Conservation (phyloP, 2,888 invertebrate species). For the Prosopocoilus inquinatus region DNA sequence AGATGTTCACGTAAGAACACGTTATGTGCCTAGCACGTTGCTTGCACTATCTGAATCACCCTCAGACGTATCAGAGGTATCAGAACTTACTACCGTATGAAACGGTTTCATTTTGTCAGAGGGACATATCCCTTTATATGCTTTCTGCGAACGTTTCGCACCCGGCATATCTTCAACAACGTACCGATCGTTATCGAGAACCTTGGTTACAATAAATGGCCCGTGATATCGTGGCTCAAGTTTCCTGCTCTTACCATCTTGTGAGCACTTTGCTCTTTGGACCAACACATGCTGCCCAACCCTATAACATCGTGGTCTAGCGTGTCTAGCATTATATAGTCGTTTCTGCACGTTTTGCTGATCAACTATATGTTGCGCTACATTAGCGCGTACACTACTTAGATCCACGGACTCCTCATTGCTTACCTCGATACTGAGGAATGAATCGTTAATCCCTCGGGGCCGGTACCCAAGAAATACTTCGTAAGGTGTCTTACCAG, state of each 20-base stretch:
- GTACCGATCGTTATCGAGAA: too few species aligned
- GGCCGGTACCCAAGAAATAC: constrained; percentile 31
- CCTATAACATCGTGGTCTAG: constrained; percentile 17
- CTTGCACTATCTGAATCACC: too few species aligned
- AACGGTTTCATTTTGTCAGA: too few species aligned
- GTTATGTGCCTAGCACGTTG: too few species aligned
- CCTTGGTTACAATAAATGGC: constrained; percentile 23
- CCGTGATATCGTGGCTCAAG: constrained; percentile 26
- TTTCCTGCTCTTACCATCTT: constrained; percentile 28
- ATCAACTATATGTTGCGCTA: constrained; percentile 2
- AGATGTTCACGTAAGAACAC: too few species aligned
- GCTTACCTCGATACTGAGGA: constrained; percentile 17
- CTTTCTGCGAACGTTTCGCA: too few species aligned
- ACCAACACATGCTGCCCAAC: constrained; percentile 29
- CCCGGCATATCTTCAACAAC: too few species aligned
- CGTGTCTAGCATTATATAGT: constrained; percentile 3
- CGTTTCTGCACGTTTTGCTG: constrained; percentile 9
- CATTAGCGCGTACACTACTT: constrained; percentile 10
- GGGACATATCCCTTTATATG: too few species aligned
- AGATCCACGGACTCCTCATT: constrained; percentile 12
- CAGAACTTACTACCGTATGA: too few species aligned
- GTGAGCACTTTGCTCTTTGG: background rate
- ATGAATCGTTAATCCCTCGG: constrained; percentile 25
- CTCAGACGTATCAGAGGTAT: too few species aligned
- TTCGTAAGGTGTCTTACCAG: constrained; percentile 28